Conservation (phyloP, 1,140 invertebrate species). For the Ptiloglossa arizonensis region DNA sequence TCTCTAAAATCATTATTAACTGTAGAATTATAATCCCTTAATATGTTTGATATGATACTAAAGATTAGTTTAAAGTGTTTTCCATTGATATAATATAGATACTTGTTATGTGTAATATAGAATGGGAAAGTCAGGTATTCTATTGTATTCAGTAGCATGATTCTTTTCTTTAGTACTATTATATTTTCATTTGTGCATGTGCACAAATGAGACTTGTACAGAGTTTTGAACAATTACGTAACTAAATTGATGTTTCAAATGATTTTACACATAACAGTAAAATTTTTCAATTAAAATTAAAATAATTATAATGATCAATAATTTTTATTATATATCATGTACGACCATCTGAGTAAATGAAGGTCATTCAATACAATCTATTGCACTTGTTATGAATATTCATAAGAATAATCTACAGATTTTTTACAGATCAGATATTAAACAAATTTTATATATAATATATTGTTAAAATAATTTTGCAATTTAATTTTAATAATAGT, state of each 20-base stretch:
- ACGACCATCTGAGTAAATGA: slow-evolving; percentile 66
- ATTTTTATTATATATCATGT: slow-evolving; percentile 45
- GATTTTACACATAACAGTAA: slow-evolving; percentile 3
- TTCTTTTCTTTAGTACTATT: slow-evolving; percentile 6
- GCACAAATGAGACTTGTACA: slow-evolving; percentile 25
- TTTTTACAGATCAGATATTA: not conserved
- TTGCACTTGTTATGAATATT: slow-evolving; percentile 49
- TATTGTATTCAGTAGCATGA: not conserved
- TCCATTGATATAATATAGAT: slow-evolving; percentile 20
- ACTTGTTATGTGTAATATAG: slow-evolving; percentile 30
- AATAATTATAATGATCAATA: not conserved
- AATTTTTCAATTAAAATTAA: slow-evolving; percentile 32
- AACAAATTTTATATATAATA: not conserved
- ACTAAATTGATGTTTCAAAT: slow-evolving; percentile 9
- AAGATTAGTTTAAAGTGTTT: slow-evolving; percentile 61
- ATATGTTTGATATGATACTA: slow-evolving; percentile 72
- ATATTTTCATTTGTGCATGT: slow-evolving; percentile 14
- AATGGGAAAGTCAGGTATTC: slow-evolving; percentile 7
- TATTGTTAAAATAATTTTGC: too few species aligned
- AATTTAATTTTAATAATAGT: too few species aligned
- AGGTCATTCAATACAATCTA: slow-evolving; percentile 74
- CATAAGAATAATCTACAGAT: slow-evolving; percentile 23
- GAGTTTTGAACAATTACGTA: not conserved
- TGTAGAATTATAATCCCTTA: slow-evolving; percentile 17
- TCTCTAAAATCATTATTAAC: too few species aligned